Conservation (phyloP, 1,140 invertebrate genomes). For the Amyelois transitella region DNA sequence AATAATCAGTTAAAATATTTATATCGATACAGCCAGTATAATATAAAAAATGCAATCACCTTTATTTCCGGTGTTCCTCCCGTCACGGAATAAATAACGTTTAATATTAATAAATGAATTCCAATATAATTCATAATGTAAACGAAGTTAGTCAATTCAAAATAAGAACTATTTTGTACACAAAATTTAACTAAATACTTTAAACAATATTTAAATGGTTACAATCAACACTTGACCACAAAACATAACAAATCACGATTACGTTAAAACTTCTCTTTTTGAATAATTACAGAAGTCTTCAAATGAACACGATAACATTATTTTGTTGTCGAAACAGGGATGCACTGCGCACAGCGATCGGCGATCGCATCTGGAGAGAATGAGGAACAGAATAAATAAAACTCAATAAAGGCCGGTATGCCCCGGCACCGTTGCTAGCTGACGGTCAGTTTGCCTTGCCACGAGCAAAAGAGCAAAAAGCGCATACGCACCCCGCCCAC, state of each 20-base stretch:
- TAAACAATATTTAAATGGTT: slow-evolving; percentile 38
- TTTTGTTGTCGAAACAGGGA: slow-evolving; percentile 22
- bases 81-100: slow-evolving; percentile 42
- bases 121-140: slow-evolving; percentile 58
- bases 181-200: slow-evolving; percentile 17
- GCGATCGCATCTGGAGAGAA: slow-evolving; percentile 49
- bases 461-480: slow-evolving; percentile 63
- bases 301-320: neutral
- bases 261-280: slow-evolving; percentile 40
- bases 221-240: slow-evolving; percentile 50
- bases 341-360: slow-evolving; percentile 21
- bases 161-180: slow-evolving; percentile 23
- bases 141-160: neutral
- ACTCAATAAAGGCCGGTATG: slow-evolving; percentile 54
- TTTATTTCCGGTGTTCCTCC: slow-evolving; percentile 44
- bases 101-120: slow-evolving; percentile 48
- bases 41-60: too few relatives aligned
- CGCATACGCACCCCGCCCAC: slow-evolving; percentile 57
- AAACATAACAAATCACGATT: slow-evolving; percentile 41
- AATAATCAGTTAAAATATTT: too few relatives aligned
- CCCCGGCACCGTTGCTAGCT: slow-evolving; percentile 2
- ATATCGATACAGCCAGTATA: too few relatives aligned
- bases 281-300: slow-evolving; percentile 23
- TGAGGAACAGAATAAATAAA: slow-evolving; percentile 63
- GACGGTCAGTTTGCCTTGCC: slow-evolving; percentile 31